A percentile compares a stretch with the other conserved stretches of the same genome.
Conservation (phyloP, 1,140 invertebrate genomes). For the Steinernema feltiae region DNA sequence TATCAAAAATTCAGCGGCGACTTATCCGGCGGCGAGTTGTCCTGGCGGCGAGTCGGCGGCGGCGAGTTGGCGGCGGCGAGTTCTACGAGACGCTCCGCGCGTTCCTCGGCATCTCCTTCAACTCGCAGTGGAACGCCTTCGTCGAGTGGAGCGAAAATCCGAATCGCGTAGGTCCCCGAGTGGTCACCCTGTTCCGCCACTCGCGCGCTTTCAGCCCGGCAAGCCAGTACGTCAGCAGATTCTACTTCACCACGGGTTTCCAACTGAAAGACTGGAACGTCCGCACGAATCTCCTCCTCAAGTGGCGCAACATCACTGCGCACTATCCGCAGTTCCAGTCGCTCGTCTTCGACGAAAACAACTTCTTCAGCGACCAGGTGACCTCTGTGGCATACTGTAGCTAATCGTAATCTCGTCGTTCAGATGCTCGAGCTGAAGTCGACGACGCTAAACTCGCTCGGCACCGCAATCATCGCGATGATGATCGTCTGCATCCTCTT, state of each 20-base stretch:
- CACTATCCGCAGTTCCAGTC: constrained; percentile 53
- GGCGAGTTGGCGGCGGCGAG: constrained; percentile 56
- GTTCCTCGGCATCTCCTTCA: constrained; percentile 54
- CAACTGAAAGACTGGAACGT: constrained; percentile 57
- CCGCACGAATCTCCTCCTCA: constrained; percentile 46
- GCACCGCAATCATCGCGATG: constrained; percentile 55
- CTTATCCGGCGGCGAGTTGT: no score
- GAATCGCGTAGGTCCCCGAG: constrained; percentile 36
- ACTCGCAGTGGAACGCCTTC: constrained; percentile 53
- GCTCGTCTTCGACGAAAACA: constrained; percentile 56
- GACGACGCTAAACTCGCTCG: constrained; percentile 50
- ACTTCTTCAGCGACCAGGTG: constrained; percentile 57
- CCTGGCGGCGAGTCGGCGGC: no score
- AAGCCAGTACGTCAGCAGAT: constrained; percentile 53
- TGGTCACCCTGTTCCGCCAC: no score
- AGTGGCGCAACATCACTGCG: constrained; percentile 55
- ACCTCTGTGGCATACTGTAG: no score
- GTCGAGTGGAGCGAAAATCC: constrained; percentile 47
- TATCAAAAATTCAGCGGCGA: no score
- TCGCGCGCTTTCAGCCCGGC: constrained; percentile 42
- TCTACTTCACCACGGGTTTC: constrained; percentile 57
- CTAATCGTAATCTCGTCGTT: constrained; percentile 16
- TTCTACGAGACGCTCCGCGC: constrained; percentile 57
- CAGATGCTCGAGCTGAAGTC: constrained; percentile 48
- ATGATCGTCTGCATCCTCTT: constrained; percentile 54